phyloP scores from a whole-genome alignment of 2,113 vertebrate genomes.

The Ailurus styani region DNA sequence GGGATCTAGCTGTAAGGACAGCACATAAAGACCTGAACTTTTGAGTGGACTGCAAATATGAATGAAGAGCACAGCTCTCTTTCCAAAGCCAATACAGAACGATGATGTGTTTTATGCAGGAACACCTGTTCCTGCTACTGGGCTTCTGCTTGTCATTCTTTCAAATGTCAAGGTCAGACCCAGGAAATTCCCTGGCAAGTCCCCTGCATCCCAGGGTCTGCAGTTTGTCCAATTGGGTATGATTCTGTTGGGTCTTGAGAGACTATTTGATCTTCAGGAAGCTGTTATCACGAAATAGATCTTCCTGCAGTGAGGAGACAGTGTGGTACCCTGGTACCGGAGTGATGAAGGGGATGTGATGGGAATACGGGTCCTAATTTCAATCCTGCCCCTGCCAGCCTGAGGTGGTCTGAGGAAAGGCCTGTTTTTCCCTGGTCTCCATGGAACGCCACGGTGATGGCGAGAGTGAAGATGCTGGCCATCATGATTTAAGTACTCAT shows the following conservation, averaged over 20 bases:
- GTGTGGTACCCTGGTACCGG: not conserved
- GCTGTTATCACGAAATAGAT: not conserved
- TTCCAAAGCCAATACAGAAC: constrained; percentile 31
- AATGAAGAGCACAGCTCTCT: constrained; percentile 21
- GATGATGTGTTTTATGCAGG: not conserved
- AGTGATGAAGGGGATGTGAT: not conserved
- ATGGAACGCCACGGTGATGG: rapidly evolving
- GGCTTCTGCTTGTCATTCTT: constrained; percentile 31
- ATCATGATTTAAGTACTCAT: not conserved
- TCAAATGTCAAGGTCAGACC: constrained; percentile 30
- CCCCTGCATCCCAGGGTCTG: not conserved
- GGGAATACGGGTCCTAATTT: not conserved
- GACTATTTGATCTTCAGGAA: constrained; percentile 34
- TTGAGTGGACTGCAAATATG: not conserved
- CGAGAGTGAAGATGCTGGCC: too few relatives aligned
- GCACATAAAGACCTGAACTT: not conserved
- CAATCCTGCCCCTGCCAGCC: not conserved
- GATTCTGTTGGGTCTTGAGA: constrained; percentile 37
- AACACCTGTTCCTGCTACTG: constrained; percentile 22
- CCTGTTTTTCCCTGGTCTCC: not conserved
- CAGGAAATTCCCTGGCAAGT: constrained; percentile 51
- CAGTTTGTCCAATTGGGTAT: not conserved
- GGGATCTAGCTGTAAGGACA: not conserved
- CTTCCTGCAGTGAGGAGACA: not conserved
- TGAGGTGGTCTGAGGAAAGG: not conserved